Evolutionary conservation across 1,140 invertebrate genomes (phyloP).

Genomic region (Zaprionus camerounensis): DNA sequence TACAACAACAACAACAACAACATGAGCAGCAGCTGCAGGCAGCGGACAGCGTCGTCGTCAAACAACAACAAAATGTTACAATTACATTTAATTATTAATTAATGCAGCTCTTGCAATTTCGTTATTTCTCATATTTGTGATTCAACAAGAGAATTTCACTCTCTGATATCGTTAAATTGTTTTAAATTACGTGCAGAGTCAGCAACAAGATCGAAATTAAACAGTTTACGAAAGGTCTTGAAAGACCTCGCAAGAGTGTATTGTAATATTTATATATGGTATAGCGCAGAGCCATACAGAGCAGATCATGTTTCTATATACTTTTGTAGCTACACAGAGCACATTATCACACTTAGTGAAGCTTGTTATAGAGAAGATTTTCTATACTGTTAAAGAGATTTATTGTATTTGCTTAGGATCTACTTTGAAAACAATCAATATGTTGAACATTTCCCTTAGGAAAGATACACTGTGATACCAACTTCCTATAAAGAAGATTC

Average conservation of each 20-base stretch:
- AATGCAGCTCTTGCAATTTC: conserved; percentile 24
- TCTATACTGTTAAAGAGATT: background rate
- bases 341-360: background rate
- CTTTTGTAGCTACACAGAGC: background rate
- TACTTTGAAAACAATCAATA: background rate
- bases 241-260: background rate
- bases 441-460: background rate
- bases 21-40: conserved; percentile 3
- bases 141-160: conserved; percentile 17
- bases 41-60: conserved; percentile 1
- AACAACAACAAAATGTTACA: conserved; percentile 26
- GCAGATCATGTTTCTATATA: background rate
- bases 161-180: conserved; percentile 6
- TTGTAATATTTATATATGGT: background rate
- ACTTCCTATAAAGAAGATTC: no score
- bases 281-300: background rate
- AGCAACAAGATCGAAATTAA: conserved; percentile 20
- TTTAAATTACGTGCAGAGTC: conserved; percentile 41
- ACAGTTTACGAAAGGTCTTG: background rate
- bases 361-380: background rate
- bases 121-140: conserved; percentile 11
- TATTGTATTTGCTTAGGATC: background rate
- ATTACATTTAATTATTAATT: conserved; percentile 9
- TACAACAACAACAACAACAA: conserved; percentile 3
- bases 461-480: background rate